These are phyloP conservation scores for Lasioglossum baleicum DNA, from an alignment of 1,140 invertebrate species.

Conservation along the genomic window DNA sequence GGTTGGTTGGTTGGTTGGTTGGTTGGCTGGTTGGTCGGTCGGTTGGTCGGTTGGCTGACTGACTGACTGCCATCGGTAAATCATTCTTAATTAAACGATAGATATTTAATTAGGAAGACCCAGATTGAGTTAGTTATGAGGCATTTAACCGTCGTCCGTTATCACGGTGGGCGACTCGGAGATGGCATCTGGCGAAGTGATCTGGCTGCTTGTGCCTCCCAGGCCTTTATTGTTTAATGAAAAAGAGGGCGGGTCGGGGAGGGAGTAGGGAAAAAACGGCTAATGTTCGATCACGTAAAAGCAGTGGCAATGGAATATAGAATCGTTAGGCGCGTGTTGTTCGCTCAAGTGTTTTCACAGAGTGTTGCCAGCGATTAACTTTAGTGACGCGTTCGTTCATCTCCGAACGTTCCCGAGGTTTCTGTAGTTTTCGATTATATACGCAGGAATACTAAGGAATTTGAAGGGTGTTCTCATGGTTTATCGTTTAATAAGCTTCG, in stretches of 20 bases:
- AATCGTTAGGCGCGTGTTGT: too few species aligned
- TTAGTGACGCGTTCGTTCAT: too few species aligned
- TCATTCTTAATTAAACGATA: slow-evolving; percentile 79
- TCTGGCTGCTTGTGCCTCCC: slow-evolving; percentile 58
- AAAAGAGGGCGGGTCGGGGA: slow-evolving; percentile 9
- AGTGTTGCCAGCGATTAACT: too few species aligned
- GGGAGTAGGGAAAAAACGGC: slow-evolving; percentile 23
- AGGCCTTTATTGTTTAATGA: slow-evolving; percentile 50
- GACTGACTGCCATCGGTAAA: slow-evolving; percentile 69
- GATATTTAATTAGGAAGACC: slow-evolving; percentile 74
- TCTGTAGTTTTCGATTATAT: too few species aligned
- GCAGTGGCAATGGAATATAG: too few species aligned
- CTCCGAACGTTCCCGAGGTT: too few species aligned
- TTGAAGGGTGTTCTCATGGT: too few species aligned
- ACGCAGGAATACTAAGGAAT: too few species aligned
- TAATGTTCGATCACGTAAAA: too few species aligned
- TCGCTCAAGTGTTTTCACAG: too few species aligned
- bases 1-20: slow-evolving; percentile 28
- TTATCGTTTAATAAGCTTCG: too few species aligned
- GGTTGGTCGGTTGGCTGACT: too few species aligned
- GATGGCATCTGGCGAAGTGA: slow-evolving; percentile 68
- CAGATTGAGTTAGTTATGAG: slow-evolving; percentile 75
- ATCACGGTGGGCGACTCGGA: slow-evolving; percentile 70
- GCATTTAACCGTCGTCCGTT: slow-evolving; percentile 65
- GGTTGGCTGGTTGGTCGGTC: slow-evolving; percentile 22